Conservation (phyloP, 2,888 invertebrate genomes). For the Euplagia quadripunctaria region DNA sequence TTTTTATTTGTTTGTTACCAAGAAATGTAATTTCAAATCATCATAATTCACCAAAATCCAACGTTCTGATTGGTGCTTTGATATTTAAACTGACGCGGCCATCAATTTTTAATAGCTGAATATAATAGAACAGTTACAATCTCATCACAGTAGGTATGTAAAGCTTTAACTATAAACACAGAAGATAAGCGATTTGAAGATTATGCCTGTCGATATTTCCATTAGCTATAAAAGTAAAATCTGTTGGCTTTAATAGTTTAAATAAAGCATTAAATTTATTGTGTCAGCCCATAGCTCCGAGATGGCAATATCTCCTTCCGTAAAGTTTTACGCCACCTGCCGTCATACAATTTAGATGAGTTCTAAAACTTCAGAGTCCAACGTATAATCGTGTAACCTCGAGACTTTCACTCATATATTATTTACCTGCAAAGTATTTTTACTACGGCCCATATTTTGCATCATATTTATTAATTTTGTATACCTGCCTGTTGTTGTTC, state of each 20-base stretch:
- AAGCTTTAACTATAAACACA: conserved; percentile 6
- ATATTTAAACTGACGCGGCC: background rate
- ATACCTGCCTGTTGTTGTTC: background rate
- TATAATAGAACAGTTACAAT: conserved; percentile 1
- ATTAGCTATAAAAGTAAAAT: conserved; percentile 40
- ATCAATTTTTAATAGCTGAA: background rate
- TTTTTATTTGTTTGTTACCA: background rate
- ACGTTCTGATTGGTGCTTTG: conserved; percentile 2
- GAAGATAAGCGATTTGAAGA: conserved; percentile 22
- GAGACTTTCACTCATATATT: conserved; percentile 25
- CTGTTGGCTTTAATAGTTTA: conserved; percentile 34
- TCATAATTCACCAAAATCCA: background rate
- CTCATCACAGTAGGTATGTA: background rate
- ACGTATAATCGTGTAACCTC: conserved; percentile 35
- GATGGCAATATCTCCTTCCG: conserved; percentile 43
- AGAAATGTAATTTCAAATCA: background rate
- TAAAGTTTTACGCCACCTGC: conserved; percentile 55
- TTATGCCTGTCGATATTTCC: conserved; percentile 26
- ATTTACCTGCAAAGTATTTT: conserved; percentile 18
- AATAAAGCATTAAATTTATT: conserved; percentile 48
- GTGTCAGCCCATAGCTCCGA: conserved; percentile 38
- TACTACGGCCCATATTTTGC: background rate
- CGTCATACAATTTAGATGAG: conserved; percentile 55
- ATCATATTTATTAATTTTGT: background rate
- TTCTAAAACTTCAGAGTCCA: conserved; percentile 48